Evolutionary conservation across 2,797 vertebrate genomes (phyloP), one percentile per base, ranked within the genome.

Genomic region (Amniataba percoides): DNA sequence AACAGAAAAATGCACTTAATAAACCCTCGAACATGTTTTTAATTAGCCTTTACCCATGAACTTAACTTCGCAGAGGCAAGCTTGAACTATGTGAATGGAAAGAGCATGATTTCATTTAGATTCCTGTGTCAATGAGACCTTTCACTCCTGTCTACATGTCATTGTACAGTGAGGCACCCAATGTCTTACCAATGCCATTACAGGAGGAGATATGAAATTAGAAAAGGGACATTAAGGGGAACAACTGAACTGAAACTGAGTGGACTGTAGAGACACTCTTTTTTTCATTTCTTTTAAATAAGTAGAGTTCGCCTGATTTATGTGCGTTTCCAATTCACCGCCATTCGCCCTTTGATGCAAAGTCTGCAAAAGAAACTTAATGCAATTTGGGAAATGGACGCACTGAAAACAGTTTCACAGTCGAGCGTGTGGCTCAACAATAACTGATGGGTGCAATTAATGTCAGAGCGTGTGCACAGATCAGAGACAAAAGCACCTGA

Each of bases 361-460:
- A 79, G 46, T 60, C 6, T 12, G 19, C 52, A 19, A 61, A 59
- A 45, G 14, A 51, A 39, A 61, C 13, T n/a, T 25, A 23, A 65
- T 31, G 48, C 46, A 40, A 69, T 76, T 75, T 63, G 9, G 42
- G 58, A 55, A 71, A 36, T 53, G 27, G 36, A 55, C 61, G n/a
- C 66, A 78, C 72, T 16, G 27, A 31, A 57, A 65, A 59, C 25
- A 2, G 14, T 73, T 81, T 81, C 42, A 57, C 51, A 36, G 40
- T 43, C 55, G 68, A 84, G 43, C 25, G 53, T 75, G 73, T 39
- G 53, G 43, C 45, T 86, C 40, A 39, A 52, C 49, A 63, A 23
- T 80, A 82, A 82, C 52, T 82, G 71, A 88, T 86, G 75, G 63
- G 18, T 51, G 71, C 77, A 80, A 86, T 88, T 88, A 87, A 83